Evolutionary conservation across 2,113 vertebrate species (phyloP), one percentile per base, ranked within the genome.

Genomic region (Ariopsis seemanni): DNA sequence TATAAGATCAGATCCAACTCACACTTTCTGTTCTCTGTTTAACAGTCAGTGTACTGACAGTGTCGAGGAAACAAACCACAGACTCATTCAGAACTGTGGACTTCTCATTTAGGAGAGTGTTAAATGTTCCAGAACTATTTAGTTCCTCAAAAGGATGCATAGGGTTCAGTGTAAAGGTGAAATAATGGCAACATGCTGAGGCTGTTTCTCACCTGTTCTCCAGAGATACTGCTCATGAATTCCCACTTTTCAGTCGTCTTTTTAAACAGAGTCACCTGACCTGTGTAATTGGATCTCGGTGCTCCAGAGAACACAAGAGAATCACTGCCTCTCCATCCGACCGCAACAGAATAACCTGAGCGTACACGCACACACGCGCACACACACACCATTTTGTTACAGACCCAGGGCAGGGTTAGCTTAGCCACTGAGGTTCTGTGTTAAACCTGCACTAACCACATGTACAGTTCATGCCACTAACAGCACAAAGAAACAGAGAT

Each of bases 251-350:
- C 11, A 7, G 34, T 27, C 0, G 14, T 15, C 5, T 83, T 48
- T 69, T 0, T 89, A 78, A 95, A 95, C 85, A 95, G 6, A 42
- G 94, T 65, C 0, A 95, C 92, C 75, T 89, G 92, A 85, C 95
- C 95, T 1, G 0, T 92, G 90, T 95, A 93, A 2, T 90, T 1
- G 78, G 89, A 94, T 65, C 95, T 90, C 1, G 95, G 95, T 5
- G 95, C 95, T 20, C 95, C 95, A 0, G 94, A 83, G 83, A 95
- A 93, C 79, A 94, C 94, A 0, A 95, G 69, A 81, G 86, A 6
- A 65, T n/a, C 18, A 0, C 82, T 34, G 2, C 15, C 88, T 74
- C 55, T 94, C 87, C 88, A 48, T 75, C 94, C 95, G 78, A 92
- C 91, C 81, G 92, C 87, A 42, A 92, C 6, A 7, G 94, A 93